Evolutionary conservation across 2,888 invertebrate genomes (phyloP).

Genomic region (Crematogaster levior): DNA sequence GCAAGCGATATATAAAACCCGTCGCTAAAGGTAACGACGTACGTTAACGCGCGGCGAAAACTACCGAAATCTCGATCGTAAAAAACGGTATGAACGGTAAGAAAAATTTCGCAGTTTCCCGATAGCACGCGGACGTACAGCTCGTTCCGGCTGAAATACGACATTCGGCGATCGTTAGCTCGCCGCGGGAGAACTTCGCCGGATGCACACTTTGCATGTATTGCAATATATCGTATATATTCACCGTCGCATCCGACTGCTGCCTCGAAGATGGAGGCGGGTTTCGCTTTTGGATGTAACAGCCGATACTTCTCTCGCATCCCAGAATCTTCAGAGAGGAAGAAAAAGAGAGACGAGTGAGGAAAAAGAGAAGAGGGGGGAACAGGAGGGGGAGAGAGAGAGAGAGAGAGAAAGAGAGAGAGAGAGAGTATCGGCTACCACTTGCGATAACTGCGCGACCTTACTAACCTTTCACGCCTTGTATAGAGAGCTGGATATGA

Average conservation of each 20-base stretch:
- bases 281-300: slow-evolving; percentile 43
- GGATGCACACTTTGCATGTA: slow-evolving; percentile 64
- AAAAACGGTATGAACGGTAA: slow-evolving; percentile 21
- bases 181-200: slow-evolving; percentile 61
- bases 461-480: slow-evolving; percentile 19
- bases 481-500: slow-evolving; percentile 56
- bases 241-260: slow-evolving; percentile 53
- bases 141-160: slow-evolving; percentile 59
- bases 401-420: neutral
- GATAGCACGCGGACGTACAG: slow-evolving; percentile 46
- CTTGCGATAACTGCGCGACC: slow-evolving; percentile 8
- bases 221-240: slow-evolving; percentile 64
- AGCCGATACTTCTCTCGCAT: slow-evolving; percentile 33
- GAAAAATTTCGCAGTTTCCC: slow-evolving; percentile 51
- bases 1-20: slow-evolving; percentile 1
- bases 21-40: slow-evolving; percentile 10
- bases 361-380: neutral
- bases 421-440: slow-evolving; percentile 43
- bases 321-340: slow-evolving; percentile 46
- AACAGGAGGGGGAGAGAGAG: too few species aligned
- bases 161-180: slow-evolving; percentile 65
- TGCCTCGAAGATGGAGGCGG: slow-evolving; percentile 42
- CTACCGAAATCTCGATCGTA: slow-evolving; percentile 29
- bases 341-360: neutral
- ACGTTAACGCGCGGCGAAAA: slow-evolving; percentile 8